phyloP scores from a whole-genome alignment of 2,888 invertebrate genomes.

The Cinara cedri region DNA sequence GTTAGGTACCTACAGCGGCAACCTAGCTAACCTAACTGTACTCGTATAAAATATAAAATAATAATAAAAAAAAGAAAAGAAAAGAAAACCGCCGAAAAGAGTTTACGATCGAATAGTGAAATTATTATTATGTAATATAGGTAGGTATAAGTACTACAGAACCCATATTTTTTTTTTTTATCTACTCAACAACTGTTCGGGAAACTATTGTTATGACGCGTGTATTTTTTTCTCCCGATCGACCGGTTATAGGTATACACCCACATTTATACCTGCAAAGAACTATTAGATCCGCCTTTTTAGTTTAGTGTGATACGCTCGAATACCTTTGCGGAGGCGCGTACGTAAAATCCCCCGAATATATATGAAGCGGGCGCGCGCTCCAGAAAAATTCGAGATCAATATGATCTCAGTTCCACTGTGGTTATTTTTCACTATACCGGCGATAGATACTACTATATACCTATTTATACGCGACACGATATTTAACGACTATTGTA shows the following conservation, averaged over 20 bases:
- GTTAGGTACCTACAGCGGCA: background rate
- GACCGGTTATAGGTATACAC: too few relatives aligned
- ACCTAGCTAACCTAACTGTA: background rate
- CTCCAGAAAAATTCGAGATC: background rate
- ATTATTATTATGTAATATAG: background rate
- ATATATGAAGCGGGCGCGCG: too few relatives aligned
- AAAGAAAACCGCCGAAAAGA: slow-evolving; percentile 1
- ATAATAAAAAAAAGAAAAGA: too few relatives aligned
- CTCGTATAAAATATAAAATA: background rate
- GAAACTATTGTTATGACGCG: slow-evolving; percentile 11
- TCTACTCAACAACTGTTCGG: background rate
- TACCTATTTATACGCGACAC: too few relatives aligned
- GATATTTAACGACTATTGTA: background rate
- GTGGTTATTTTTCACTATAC: too few relatives aligned
- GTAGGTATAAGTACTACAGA: too few relatives aligned
- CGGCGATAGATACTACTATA: too few relatives aligned
- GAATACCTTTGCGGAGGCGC: background rate
- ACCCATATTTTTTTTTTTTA: too few relatives aligned
- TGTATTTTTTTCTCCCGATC: background rate
- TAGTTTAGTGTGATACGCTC: background rate
- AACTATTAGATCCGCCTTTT: background rate
- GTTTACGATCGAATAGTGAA: slow-evolving; percentile 16
- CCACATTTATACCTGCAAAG: too few relatives aligned
- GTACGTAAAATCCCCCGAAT: slow-evolving; percentile 9
- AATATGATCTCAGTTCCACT: background rate